These are phyloP conservation scores for Hypothenemus hampei DNA, from an alignment of 1,140 invertebrate species.

Conservation along the genomic window DNA sequence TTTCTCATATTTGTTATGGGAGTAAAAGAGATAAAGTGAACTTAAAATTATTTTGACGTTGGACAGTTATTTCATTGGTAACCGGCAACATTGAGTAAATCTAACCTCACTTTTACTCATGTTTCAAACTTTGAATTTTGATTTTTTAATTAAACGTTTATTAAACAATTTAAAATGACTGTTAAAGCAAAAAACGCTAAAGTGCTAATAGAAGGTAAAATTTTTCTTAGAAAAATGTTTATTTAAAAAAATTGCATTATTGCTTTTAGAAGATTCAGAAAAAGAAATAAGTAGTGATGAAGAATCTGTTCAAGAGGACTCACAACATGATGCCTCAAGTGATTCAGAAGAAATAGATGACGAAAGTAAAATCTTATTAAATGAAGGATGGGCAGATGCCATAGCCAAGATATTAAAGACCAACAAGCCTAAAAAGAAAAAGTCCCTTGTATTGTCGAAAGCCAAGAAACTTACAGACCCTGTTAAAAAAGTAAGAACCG, in stretches of 20 bases:
- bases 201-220: conserved; percentile 7
- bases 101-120: too few relatives aligned
- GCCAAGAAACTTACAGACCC: conserved; percentile 63
- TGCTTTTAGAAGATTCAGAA: conserved; percentile 2
- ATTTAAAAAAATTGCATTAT: neutral
- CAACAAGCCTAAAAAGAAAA: conserved; percentile 69
- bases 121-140: too few relatives aligned
- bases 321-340: too few relatives aligned
- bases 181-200: conserved; percentile 6
- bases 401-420: conserved; percentile 69
- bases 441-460: conserved; percentile 66
- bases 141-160: too few relatives aligned
- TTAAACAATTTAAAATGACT: too few relatives aligned
- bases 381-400: conserved; percentile 63
- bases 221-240: neutral
- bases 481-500: conserved; percentile 46
- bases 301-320: neutral
- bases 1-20: too few relatives aligned
- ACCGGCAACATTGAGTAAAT: too few relatives aligned
- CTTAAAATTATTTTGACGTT: too few relatives aligned
- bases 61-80: too few relatives aligned
- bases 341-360: conserved; percentile 13
- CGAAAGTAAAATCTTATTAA: conserved; percentile 34
- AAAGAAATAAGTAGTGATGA: neutral
- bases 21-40: too few relatives aligned